Evolutionary conservation across 2,113 vertebrate species (phyloP), one percentile per base, ranked within the genome.

Genomic region (Gobius niger): DNA sequence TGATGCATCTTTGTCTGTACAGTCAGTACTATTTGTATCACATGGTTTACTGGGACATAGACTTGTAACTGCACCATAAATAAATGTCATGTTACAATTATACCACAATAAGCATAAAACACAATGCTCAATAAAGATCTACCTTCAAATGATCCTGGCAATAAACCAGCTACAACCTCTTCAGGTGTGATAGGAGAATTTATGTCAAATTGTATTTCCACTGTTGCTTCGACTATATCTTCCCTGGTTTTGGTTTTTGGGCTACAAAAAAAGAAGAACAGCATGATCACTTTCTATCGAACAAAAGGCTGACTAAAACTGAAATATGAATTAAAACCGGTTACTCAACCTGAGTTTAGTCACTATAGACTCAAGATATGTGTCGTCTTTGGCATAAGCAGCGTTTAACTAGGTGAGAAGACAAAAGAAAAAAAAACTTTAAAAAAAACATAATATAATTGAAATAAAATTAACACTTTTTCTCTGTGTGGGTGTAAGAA

Each of bases 341-440:
- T 2, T 9, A 7, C 77, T 84, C 79, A 71, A 91, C 91, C 0
- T 0, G 24, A 92, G 19, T 47, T 79, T 0, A 57, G 81, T 44
- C 44, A 92, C 84, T 47, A 0, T 61, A 18, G 76, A 74, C 0
- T 0, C 0, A 44, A 12, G 1, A 51, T 65, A 83, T 52, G 0
- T 0, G 0, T 0, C 0, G 0, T 14, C 9, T 13, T 0, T 0
- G 0, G 0, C 0, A 5, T 77, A 81, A 34, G 0, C 0, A 0
- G 0, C 0, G 0, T 0, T 0, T 1, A 91, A 2, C 90, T 91
- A 72, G 72, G 15, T 52, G 69, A 73, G 44, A 24, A 24, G 24
- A 24, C 24, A 6, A 9, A 70, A 63, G 70, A 1, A 54, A 71
- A n/a, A n/a, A n/a, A n/a, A n/a, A n/a, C n/a, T n/a, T n/a, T n/a